A percentile compares a stretch with the other conserved stretches of the same genome.
phyloP scores from a whole-genome alignment of 2,797 vertebrate species.

The Gambelia wislizenii region DNA sequence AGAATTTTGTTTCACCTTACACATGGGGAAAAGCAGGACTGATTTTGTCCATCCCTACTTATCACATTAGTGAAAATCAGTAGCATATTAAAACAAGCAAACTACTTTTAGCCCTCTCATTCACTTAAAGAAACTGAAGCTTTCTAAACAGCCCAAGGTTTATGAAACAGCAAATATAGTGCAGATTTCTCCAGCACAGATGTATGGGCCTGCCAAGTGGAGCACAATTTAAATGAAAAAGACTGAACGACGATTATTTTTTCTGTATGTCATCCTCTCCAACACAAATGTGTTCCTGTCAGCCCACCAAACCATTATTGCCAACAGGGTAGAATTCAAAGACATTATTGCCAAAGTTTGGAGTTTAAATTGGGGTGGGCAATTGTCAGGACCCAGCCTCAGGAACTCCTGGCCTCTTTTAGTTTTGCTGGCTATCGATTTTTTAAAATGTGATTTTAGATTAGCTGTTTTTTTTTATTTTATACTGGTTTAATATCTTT shows the following conservation, averaged over 20 bases:
- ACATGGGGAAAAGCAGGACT: too few relatives aligned
- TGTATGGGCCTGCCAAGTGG: not conserved
- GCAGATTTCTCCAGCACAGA: not conserved
- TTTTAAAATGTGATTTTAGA: too few relatives aligned
- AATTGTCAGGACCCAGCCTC: too few relatives aligned
- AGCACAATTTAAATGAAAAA: not conserved
- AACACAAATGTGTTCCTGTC: not conserved
- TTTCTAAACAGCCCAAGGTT: not conserved
- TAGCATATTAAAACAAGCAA: not conserved
- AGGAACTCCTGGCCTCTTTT: too few relatives aligned
- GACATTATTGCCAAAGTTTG: too few relatives aligned
- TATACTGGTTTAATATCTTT: too few relatives aligned
- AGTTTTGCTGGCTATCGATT: too few relatives aligned
- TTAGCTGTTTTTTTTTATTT: too few relatives aligned
- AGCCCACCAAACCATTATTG: not conserved
- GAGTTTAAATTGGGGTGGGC: too few relatives aligned
- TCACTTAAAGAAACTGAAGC: not conserved
- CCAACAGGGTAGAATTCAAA: too few relatives aligned
- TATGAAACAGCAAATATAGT: not conserved
- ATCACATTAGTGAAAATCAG: not conserved
- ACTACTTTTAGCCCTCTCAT: too few relatives aligned
- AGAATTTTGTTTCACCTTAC: too few relatives aligned
- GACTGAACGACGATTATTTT: not conserved
- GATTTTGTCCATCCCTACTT: not conserved
- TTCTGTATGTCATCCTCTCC: not conserved